Evolutionary conservation across 2,888 invertebrate species (phyloP).

Genomic region (Uropetala carovei): DNA sequence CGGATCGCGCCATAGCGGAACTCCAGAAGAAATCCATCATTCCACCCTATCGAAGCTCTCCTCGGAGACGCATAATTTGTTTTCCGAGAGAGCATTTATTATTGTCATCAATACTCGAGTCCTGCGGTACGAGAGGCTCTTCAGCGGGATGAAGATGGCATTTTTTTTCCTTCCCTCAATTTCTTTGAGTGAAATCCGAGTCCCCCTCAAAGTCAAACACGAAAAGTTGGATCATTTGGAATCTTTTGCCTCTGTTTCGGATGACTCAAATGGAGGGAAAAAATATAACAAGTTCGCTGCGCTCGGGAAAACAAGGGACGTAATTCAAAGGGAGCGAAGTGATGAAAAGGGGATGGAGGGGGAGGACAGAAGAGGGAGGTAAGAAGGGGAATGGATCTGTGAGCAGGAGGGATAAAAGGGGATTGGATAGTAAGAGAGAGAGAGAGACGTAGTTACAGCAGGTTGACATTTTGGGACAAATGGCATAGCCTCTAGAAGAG

Average conservation of each 20-base stretch:
- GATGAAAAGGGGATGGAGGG: background rate
- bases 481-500: too few relatives aligned
- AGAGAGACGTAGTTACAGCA: too few relatives aligned
- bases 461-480: too few relatives aligned
- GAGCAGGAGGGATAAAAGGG: background rate
- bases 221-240: background rate
- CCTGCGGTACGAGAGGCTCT: background rate
- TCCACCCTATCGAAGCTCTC: too few relatives aligned
- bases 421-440: background rate
- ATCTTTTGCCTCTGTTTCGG: background rate
- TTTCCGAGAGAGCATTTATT: too few relatives aligned
- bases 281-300: background rate
- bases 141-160: background rate
- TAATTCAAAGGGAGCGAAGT: background rate
- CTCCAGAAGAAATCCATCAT: too few relatives aligned
- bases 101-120: background rate
- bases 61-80: too few relatives aligned
- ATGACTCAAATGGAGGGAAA: slow-evolving; percentile 20
- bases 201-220: background rate
- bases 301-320: background rate
- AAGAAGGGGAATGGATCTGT: background rate
- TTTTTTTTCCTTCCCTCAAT: background rate
- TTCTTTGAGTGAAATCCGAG: slow-evolving; percentile 32
- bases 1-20: too few relatives aligned
- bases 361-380: background rate